Base-by-base conservation (phyloP, 2,888 invertebrate genomes). In the Spatulosminthurus flaviceps region DNA sequence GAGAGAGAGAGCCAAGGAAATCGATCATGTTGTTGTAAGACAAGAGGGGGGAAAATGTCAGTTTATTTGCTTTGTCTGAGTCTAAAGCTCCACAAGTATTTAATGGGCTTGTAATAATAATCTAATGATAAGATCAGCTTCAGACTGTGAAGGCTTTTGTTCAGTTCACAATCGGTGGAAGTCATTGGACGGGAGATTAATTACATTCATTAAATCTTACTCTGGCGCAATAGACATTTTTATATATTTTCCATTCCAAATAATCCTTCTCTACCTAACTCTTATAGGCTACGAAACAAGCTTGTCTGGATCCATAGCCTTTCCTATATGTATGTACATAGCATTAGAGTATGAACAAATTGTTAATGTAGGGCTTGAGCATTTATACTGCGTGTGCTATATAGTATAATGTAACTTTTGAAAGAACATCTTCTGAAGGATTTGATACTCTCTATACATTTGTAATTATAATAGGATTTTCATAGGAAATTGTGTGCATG, bases 151-250 rank as follows among this genome's bases (percentile, higher is more conserved):
- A 34, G 28, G 60, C 74, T 74, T 24, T 74, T 61, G 74, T 74
- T 26, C 11, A 76, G 42, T 76, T 66, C 76, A 76, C 67, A 64
- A 76, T 67, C 67, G 34, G 61, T 29, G 69, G 69, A 51, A 69
- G 76, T 67, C 66, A 28, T 67, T 74, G 66, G 79, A 67, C 74
- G 28, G 64, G 79, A 79, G 79, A 79, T 79, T 79, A 79, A 79
- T 79, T 79, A 69, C 79, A 73, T 74, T 79, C 79, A 79, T 79
- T 79, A 75, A 75, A 76, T 76, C 76, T 67, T 74, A 34, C 61
- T 64, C 61, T 42, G 76, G 67, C 24, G 69, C 69, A 76, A 69
- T 67, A 67, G 51, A 42, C 76, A 67, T 67, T 76, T 76, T 76
- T 67, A 76, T n/a, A n/a, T 51, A 51, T 75, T 64, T 64, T 64